A percentile compares a stretch with the other conserved stretches of the same genome.
These are phyloP conservation scores for Meiosimyza platycephala DNA, from an alignment of 2,888 invertebrate species.

Conservation along the genomic window DNA sequence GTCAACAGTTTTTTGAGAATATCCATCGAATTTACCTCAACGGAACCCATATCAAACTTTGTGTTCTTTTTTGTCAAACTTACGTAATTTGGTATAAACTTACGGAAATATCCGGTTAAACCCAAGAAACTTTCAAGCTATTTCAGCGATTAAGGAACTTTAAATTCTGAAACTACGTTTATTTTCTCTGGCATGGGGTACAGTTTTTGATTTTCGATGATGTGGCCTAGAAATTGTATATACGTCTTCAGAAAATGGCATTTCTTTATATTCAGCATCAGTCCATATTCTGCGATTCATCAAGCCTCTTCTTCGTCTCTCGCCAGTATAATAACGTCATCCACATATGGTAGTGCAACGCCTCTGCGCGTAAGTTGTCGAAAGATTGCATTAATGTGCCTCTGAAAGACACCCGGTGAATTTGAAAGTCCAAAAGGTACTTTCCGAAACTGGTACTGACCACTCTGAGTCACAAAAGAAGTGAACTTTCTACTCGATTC, in stretches of 20 bases:
- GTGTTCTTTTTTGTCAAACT: not conserved
- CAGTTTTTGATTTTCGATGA: conserved; percentile 37
- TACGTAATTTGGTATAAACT: not conserved
- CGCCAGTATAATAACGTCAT: conserved; percentile 37
- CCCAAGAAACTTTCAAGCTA: conserved; percentile 39
- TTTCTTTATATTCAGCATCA: conserved; percentile 31
- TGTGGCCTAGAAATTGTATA: conserved; percentile 37
- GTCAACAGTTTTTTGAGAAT: not conserved
- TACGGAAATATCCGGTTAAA: too few species aligned
- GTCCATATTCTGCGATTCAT: conserved; percentile 1
- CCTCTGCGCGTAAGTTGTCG: conserved; percentile 27
- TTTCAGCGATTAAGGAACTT: conserved; percentile 45
- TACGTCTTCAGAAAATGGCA: conserved; percentile 33
- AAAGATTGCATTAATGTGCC: conserved; percentile 44
- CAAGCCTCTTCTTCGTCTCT: conserved; percentile 32
- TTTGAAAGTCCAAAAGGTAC: conserved; percentile 62
- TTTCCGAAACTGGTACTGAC: conserved; percentile 50
- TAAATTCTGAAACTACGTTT: conserved; percentile 46
- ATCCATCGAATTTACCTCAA: not conserved
- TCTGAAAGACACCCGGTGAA: conserved; percentile 44
- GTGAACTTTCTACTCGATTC: not conserved
- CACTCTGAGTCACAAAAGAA: not conserved
- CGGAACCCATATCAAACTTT: not conserved
- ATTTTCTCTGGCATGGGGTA: conserved; percentile 45
- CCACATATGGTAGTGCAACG: conserved; percentile 39